Evolutionary conservation across 2,113 vertebrate species (phyloP), one percentile per base, ranked within the genome.

Genomic region (Drymodes brunneopygia): DNA sequence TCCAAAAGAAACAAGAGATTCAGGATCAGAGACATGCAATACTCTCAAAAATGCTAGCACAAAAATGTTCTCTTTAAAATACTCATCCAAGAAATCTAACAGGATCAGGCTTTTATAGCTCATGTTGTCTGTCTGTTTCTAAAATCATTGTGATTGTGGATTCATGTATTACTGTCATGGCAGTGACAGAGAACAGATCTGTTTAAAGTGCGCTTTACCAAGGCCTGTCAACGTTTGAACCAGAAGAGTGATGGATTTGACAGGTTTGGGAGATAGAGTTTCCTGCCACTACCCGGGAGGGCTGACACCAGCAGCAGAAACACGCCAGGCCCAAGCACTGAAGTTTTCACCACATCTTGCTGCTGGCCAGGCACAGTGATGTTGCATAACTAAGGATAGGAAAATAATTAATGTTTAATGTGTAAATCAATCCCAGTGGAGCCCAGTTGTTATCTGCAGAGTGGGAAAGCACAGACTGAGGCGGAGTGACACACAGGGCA

Each of bases 151-250:
- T 88, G 90, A 92, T 90, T 87, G 94, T 94, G 74, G 87, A 86
- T 88, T 92, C 91, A 58, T 95, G 86, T 92, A 53, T 89, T 96
- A 81, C 65, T 95, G 91, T 81, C 94, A 94, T 29, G 70, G 78
- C 85, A 93, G 90, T 93, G 94, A 96, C 94, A 95, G 93, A 95
- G 89, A 97, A 94, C 93, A 95, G 84, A 92, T 91, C 91, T 91
- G 66, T 94, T 96, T 82, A 72, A 89, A 87, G 91, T 21, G 54
- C 1, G 20, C 91, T 87, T 95, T 89, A 79, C 86, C 78, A 60
- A 62, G 88, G 54, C 69, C 51, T 94, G 95, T 95, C 95, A 96
- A n/a, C 64, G 44, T 93, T 90, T 90, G 91, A 94, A 71, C 51
- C 12, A 51, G 64, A 94, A 97, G 96, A 97, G 92, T 93, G 96